Evolutionary conservation across 2,113 vertebrate species (phyloP), one percentile per base, ranked within the genome.

Genomic region (Heptranchias perlo): DNA sequence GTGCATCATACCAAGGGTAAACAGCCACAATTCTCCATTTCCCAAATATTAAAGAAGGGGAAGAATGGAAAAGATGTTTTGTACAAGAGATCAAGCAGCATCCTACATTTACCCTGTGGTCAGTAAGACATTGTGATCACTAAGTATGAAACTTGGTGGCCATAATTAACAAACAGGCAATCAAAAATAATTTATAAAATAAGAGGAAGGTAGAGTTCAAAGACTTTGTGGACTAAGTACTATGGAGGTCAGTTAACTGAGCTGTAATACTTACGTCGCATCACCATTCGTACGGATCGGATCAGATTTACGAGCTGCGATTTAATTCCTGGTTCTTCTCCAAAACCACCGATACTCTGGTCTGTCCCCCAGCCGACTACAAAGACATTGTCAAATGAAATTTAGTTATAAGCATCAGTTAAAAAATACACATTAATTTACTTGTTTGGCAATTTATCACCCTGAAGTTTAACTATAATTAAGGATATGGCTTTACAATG

Each of bases 271-370:
- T 97, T 96, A 99, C 99, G 98, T 98, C 99, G 98, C 99, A 99
- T 99, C 96, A 99, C 98, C 0, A 98, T 99, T 96, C 98, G 98
- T 96, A 99, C 97, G 0, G 99, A 99, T 96, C 98, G 98, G 97
- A 99, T 98, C 11, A 99, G 99, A 96, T 99, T 99, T 96, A 98
- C 98, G 73, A 99, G 96, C 97, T 99, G 99, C 39, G 98, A 98
- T 97, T 99, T 99, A 97, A 99, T 97, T 97, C 99, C 99, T 65
- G 99, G 99, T 96, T 99, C 99, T 96, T 99, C 99, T 97, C 99
- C 99, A 96, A 99, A 99, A 96, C 99, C 99, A 96, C 99, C 98
- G 93, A 99, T 98, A 84, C 99, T 98, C 96, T 99, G 99, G 7
- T 99, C 99, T 0, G 98, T 98, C 96, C 98, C 99, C 98, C 99